Evolutionary conservation across 2,113 vertebrate species (phyloP), one percentile per base, ranked within the genome.

Genomic region (Tragelaphus strepsiceros): DNA sequence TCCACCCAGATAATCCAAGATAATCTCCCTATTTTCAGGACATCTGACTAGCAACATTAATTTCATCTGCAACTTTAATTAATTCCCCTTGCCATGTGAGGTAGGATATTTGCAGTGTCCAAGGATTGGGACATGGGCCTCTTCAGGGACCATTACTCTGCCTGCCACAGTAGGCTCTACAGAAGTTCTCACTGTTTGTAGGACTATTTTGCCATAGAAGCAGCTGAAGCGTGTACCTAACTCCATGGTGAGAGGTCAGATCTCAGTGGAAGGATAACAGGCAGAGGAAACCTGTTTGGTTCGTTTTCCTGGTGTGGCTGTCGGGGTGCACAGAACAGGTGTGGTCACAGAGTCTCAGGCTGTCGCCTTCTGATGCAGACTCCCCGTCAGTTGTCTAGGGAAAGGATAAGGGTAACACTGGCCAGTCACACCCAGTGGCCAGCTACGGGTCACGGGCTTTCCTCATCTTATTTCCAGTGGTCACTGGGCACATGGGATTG

Each of bases 161-260:
- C 62, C 81, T 32, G 81, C 10, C 14, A 8, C 22, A 32, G 26
- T 6, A n/a, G 32, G 2, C 10, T 88, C 39, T 56, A 28, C 21
- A 53, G 49, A 92, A 95, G 56, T 5, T 53, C 46, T 62, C 26
- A 26, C 56, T 56, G 4, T 85, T 92, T 46, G 24, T 2, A 32
- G 54, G 43, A 49, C 61, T 3, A 49, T 62, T 95, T 80, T 80
- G 89, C 19, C 46, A n/a, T 0, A 58, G 86, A 51, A 89, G 56
- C 86, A 88, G 86, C 67, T 88, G 61, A 21, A 61, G 30, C 10
- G 1, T 16, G 39, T 49, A 21, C 83, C 92, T 51, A n/a, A 58
- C 43, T 94, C 74, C 35, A 26, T 19, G 84, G 62, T 92, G 61
- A 22, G 17, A 81, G 49, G 51, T 87, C 95, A 88, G 80, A 19